A percentile compares a stretch with the other conserved stretches of the same genome.
These are phyloP conservation scores for Heliconius ethilla DNA, from an alignment of 2,888 invertebrate species.

Conservation along the genomic window DNA sequence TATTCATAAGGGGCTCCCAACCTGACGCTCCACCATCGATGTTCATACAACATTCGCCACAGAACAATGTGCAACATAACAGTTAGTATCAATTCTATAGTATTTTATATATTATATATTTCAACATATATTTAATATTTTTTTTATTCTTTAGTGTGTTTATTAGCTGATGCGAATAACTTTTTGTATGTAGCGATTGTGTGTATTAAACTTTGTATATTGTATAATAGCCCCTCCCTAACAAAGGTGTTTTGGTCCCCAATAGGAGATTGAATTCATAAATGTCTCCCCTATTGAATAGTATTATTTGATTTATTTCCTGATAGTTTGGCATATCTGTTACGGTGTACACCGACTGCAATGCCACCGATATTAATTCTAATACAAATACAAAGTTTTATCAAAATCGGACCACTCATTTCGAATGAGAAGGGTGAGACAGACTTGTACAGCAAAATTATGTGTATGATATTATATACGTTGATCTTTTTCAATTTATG, in stretches of 20 bases:
- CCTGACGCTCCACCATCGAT: conserved; percentile 86
- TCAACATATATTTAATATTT: not conserved
- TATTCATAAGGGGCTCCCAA: conserved; percentile 91
- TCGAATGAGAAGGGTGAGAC: too few species aligned
- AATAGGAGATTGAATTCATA: not conserved
- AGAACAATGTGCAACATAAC: conserved; percentile 74
- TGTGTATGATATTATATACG: not conserved
- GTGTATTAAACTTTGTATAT: not conserved
- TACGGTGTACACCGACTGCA: not conserved
- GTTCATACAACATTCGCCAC: conserved; percentile 92
- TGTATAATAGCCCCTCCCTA: not conserved
- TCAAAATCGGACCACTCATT: not conserved
- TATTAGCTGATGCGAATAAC: not conserved
- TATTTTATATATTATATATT: not conserved
- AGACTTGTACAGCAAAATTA: not conserved
- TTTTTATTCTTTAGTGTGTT: not conserved
- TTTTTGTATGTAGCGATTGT: not conserved
- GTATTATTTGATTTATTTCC: not conserved
- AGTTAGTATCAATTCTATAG: conserved; percentile 62
- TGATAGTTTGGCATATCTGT: not conserved
- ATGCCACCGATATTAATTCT: too few species aligned
- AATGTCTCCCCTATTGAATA: too few species aligned
- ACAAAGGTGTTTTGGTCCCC: not conserved
- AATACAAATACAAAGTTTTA: not conserved
- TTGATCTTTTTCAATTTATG: not conserved